Evolutionary conservation across 2,888 invertebrate genomes (phyloP).

Genomic region (Xylocampa areola): DNA sequence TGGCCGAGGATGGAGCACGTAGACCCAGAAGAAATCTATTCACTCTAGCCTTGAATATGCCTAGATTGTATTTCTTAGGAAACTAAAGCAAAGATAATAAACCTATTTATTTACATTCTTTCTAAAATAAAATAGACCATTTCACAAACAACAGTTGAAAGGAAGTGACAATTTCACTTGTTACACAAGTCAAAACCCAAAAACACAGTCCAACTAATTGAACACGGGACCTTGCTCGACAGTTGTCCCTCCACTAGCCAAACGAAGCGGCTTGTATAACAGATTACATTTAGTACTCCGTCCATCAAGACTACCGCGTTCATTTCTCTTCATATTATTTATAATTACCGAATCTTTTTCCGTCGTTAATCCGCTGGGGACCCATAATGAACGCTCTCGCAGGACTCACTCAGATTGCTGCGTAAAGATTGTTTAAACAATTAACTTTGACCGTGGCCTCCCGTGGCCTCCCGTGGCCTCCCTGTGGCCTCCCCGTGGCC

Average conservation of each 20-base stretch:
- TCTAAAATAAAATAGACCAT: no score
- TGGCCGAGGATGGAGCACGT: no score
- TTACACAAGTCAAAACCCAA: no score
- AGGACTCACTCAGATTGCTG: conserved; percentile 21
- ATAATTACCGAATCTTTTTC: conserved; percentile 42
- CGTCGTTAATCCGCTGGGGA: conserved; percentile 5
- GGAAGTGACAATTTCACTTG: no score
- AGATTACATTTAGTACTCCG: conserved; percentile 29
- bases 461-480: no score
- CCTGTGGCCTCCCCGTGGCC: conserved; percentile 2
- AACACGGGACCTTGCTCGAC: not conserved
- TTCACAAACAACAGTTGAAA: no score
- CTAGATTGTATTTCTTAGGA: no score
- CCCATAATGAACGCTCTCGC: conserved; percentile 29
- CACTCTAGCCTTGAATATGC: no score
- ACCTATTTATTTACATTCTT: no score
- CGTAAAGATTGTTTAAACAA: conserved; percentile 47
- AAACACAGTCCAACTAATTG: not conserved
- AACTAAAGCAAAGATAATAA: no score
- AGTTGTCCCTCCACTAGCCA: not conserved
- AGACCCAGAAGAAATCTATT: no score
- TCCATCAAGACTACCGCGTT: conserved; percentile 15
- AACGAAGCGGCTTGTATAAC: conserved; percentile 28
- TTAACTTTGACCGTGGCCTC: conserved; percentile 28
- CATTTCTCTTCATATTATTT: conserved; percentile 44